phyloP scores from a whole-genome alignment of 2,113 vertebrate species.

The Erythrocercus mccallii region DNA sequence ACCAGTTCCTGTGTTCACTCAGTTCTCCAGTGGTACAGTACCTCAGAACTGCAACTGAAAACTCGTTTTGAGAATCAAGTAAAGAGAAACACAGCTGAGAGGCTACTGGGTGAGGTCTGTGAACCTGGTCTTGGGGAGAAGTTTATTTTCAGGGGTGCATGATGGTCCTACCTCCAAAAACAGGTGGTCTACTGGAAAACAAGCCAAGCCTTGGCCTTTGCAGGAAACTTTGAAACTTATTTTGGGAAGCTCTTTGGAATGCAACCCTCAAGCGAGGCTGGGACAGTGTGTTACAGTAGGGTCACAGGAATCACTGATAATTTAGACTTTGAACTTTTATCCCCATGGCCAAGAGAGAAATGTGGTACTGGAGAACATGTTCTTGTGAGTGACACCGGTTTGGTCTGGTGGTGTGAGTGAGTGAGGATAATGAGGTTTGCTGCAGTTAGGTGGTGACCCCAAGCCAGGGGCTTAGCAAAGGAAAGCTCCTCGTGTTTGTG shows the following conservation, averaged over 20 bases:
- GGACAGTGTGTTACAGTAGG: not conserved
- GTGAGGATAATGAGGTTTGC: not conserved
- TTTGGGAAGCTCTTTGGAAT: not conserved
- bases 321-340: not conserved
- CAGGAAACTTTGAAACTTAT: not conserved
- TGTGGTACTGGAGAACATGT: not conserved
- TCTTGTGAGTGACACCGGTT: not conserved
- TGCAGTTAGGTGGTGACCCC: not conserved
- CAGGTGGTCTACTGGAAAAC: not conserved
- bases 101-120: not conserved
- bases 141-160: not conserved
- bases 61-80: not conserved
- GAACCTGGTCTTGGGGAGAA: not conserved
- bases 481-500: not conserved
- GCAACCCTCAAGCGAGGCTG: not conserved
- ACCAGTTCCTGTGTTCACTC: not conserved
- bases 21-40: not conserved
- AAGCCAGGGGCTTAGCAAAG: not conserved
- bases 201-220: fast-evolving
- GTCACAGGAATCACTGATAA: not conserved
- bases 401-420: not conserved
- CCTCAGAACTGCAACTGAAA: not conserved
- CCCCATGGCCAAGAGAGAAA: not conserved
- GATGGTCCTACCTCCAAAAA: not conserved
- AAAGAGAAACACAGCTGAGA: not conserved